Base-by-base conservation (phyloP, 2,888 invertebrate genomes). In the Drosophila helvetica region DNA sequence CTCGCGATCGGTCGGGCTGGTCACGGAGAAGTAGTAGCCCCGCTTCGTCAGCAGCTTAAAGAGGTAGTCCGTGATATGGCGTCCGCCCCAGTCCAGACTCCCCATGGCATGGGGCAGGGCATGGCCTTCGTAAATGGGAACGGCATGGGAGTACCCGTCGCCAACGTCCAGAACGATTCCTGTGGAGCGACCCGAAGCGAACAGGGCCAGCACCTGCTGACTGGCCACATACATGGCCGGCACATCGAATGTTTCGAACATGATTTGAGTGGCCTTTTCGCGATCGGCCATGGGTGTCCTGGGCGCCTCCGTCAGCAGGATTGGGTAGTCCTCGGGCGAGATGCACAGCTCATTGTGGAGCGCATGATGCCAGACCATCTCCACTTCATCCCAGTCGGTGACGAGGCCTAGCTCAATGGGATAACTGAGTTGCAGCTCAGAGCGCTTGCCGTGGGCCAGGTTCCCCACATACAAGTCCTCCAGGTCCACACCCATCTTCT, bases 361-460 rank as follows among this genome's bases (percentile, higher is more conserved):
- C 90, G 98, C 98, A 94, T 98, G 98, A 93, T 98, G 98, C 98
- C 98, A 98, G 94, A 98, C 98, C 93, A 98, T 98, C 93, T 98
- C 98, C 98, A 98, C 98, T 91, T 98, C 98, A 90, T 98, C 98
- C 98, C 98, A 98, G 95, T 98, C 98, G 93, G 98, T 98, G 91
- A 98, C 97, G 93, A 98, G 98, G 90, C 98, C 98, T 94, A 98
- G 98, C 93, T 98, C 98, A 93, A 98, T 98, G 90, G 98, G 98
- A 93, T 98, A 98, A 93, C 98, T 98, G 91, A 98, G 93, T 78
- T 98, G 98, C 87, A 98, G 95, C 93, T 98, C 98, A 93, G 98
- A 96, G 89, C 94, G 92, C 93, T 96, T 96, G 93, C 95, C 95
- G 92, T 96, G 96, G 79, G 96, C 96, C 92, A 96, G 96, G 91